Evolutionary conservation across 2,113 vertebrate species (phyloP).

Genomic region (Tympanuchus pallidicinctus): DNA sequence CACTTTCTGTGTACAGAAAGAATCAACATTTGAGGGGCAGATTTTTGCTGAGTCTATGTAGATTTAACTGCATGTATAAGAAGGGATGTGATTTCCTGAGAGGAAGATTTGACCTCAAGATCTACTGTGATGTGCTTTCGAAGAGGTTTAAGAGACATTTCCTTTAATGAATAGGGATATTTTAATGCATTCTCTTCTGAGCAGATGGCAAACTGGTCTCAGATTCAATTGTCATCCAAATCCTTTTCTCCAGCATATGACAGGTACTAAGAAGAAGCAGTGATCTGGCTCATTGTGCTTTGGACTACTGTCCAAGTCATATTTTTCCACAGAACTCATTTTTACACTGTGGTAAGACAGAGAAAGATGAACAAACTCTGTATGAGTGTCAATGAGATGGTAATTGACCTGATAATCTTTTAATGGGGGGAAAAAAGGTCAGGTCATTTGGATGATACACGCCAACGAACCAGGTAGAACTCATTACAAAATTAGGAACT

Average conservation of each 20-base stretch:
- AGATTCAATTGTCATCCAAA: not conserved
- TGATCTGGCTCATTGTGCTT: not conserved
- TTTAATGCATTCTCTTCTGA: conserved; percentile 23
- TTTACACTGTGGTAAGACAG: not conserved
- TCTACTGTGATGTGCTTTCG: not conserved
- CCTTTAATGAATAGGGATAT: not conserved
- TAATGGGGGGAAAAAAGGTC: not conserved
- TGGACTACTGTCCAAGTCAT: not conserved
- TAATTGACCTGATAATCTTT: conserved; percentile 4
- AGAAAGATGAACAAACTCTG: conserved; percentile 1
- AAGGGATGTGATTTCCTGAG: conserved; percentile 17
- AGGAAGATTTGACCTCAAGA: conserved; percentile 50
- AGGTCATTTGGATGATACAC: not conserved
- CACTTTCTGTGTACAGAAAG: not conserved
- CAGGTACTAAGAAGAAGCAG: not conserved
- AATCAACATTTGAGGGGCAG: not conserved
- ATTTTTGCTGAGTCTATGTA: conserved; percentile 2
- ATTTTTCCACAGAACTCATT: not conserved
- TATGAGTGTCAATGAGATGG: not conserved
- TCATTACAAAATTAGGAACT: not conserved
- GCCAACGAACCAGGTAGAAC: not conserved
- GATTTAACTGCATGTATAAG: not conserved
- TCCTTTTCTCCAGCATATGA: conserved; percentile 26
- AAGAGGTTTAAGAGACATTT: conserved; percentile 50
- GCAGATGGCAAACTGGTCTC: conserved; percentile 20